Conservation (phyloP, 2,888 invertebrate species). For the Camptogramma bilineatum region DNA sequence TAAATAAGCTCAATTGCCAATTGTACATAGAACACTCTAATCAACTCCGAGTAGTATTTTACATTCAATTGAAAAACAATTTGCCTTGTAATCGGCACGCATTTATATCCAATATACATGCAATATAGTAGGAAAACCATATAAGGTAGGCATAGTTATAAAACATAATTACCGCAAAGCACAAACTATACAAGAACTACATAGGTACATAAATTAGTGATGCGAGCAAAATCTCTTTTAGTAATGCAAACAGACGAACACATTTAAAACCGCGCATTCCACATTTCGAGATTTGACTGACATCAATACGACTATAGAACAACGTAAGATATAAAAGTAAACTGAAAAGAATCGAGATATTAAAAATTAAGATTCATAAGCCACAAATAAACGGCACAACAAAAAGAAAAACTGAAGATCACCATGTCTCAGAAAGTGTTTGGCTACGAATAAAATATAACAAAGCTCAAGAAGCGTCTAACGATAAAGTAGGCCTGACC, state of each 20-base stretch:
- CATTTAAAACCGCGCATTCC: conserved; percentile 29
- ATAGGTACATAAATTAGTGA: conserved; percentile 36
- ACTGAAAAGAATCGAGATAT: conserved; percentile 10
- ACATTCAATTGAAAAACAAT: conserved; percentile 11
- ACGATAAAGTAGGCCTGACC: conserved; percentile 75
- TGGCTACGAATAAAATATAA: conserved; percentile 50
- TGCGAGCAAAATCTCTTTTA: conserved; percentile 39
- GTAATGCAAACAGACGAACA: conserved; percentile 38
- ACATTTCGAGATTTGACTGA: conserved; percentile 37
- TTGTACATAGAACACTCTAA: neutral
- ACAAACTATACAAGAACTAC: conserved; percentile 10
- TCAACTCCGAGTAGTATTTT: neutral
- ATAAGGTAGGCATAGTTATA: neutral
- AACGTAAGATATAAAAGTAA: conserved; percentile 15
- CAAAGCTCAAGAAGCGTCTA: conserved; percentile 71
- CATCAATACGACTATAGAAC: conserved; percentile 22
- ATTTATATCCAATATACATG: neutral
- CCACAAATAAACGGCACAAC: conserved; percentile 60
- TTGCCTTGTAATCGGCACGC: conserved; percentile 1
- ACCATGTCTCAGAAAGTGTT: conserved; percentile 74
- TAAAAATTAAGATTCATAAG: conserved; percentile 28
- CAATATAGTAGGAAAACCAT: neutral
- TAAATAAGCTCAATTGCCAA: neutral
- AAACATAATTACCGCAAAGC: conserved; percentile 19
- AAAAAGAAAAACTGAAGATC: conserved; percentile 58